A percentile compares a stretch with the other conserved stretches of the same genome.
These are phyloP conservation scores for Malurus elegans DNA, from an alignment of 2,113 vertebrate genomes.

Conservation along the genomic window DNA sequence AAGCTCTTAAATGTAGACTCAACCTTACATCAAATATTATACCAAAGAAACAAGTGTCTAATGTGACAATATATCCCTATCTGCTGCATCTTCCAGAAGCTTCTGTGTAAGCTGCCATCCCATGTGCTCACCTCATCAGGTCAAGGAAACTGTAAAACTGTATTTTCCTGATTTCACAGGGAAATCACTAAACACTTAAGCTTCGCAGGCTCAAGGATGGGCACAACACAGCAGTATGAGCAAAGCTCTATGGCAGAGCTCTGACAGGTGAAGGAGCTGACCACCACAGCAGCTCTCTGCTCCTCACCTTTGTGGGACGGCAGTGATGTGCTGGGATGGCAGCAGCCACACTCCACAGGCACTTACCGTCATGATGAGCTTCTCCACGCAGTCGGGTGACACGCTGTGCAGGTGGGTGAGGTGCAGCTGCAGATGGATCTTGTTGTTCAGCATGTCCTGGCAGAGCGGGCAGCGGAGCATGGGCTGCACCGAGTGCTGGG, in stretches of 20 bases:
- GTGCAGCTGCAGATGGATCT: slow-evolving; percentile 98
- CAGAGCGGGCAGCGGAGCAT: slow-evolving; percentile 96
- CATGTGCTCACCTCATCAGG: not conserved
- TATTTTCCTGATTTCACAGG: not conserved
- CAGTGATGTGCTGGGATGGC: no score
- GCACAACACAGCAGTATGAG: not conserved
- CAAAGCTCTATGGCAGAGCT: not conserved
- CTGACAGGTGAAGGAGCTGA: not conserved
- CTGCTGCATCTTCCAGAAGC: not conserved
- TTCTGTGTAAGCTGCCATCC: not conserved
- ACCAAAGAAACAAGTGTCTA: not conserved
- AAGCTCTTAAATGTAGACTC: not conserved
- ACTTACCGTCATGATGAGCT: slow-evolving; percentile 94
- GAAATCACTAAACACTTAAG: not conserved
- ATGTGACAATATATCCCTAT: not conserved
- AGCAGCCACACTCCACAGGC: not conserved
- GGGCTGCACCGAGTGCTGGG: slow-evolving; percentile 96
- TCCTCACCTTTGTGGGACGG: not conserved
- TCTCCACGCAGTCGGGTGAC: slow-evolving; percentile 96
- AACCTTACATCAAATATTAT: not conserved
- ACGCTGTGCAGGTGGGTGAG: slow-evolving; percentile 99
- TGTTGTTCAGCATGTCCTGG: slow-evolving; percentile 99
- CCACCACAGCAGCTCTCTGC: not conserved
- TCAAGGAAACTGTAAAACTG: not conserved
- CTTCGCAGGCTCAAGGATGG: not conserved